Conservation (phyloP, 2,113 vertebrate species). For the Okapia johnstoni region DNA sequence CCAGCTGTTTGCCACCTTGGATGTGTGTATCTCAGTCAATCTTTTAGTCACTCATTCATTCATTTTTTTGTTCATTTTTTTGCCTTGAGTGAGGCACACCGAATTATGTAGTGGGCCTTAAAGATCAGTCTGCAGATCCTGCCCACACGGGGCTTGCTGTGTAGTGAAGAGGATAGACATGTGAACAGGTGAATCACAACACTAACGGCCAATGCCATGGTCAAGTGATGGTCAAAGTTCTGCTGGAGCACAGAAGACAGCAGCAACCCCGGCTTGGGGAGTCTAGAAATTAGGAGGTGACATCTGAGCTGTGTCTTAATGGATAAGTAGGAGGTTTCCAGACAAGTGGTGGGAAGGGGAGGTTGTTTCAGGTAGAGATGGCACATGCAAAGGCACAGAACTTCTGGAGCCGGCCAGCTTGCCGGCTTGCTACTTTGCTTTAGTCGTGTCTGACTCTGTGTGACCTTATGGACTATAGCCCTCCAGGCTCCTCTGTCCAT, state of each 20-base stretch:
- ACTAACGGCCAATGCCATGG: fast-evolving
- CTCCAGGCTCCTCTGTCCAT: neutral
- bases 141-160: neutral
- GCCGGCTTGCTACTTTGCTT: neutral
- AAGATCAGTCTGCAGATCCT: too few relatives aligned
- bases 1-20: neutral
- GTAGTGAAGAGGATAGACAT: too few relatives aligned
- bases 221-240: neutral
- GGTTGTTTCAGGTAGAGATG: neutral
- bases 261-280: neutral
- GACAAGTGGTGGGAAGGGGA: neutral
- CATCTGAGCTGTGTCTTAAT: neutral
- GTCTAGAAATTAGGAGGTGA: neutral
- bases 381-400: neutral
- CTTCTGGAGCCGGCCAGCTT: neutral
- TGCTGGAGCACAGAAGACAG: neutral
- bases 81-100: neutral
- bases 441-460: fast-evolving
- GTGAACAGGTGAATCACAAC: too few relatives aligned
- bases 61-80: neutral
- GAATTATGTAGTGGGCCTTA: neutral
- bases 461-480: neutral
- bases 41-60: neutral
- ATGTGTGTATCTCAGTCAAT: neutral
- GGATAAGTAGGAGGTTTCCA: neutral